phyloP scores from a whole-genome alignment of 1,140 invertebrate genomes.

The Calephelis nemesis region DNA sequence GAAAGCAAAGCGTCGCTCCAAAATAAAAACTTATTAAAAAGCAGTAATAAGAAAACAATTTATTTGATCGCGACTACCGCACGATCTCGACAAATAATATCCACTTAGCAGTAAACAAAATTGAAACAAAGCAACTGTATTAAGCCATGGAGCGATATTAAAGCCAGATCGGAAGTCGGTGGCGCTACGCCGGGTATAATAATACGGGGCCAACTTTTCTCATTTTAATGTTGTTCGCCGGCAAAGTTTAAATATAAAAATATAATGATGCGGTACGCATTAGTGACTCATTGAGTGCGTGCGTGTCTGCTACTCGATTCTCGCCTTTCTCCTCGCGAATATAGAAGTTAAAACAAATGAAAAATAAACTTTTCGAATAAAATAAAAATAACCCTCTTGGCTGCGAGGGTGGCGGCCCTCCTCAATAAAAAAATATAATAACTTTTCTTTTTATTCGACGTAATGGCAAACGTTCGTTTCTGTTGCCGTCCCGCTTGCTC shows the following conservation, averaged over 20 bases:
- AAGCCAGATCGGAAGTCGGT: constrained; percentile 51
- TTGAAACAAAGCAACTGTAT: constrained; percentile 51
- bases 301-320: constrained; percentile 55
- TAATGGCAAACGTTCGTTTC: constrained; percentile 72
- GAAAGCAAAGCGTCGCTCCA: not conserved
- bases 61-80: constrained; percentile 25
- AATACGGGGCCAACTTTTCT: constrained; percentile 71
- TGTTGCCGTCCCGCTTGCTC: constrained; percentile 60
- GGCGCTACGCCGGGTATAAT: constrained; percentile 50
- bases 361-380: constrained; percentile 77
- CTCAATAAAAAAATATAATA: constrained; percentile 78
- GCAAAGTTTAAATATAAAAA: constrained; percentile 77
- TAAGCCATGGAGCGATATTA: constrained; percentile 51
- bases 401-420: constrained; percentile 69
- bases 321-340: constrained; percentile 65
- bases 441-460: constrained; percentile 77
- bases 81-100: constrained; percentile 37
- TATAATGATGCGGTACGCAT: constrained; percentile 74
- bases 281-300: constrained; percentile 75
- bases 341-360: constrained; percentile 76
- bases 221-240: constrained; percentile 72
- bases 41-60: constrained; percentile 25
- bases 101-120: constrained; percentile 48
- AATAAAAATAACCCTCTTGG: constrained; percentile 77
- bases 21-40: constrained; percentile 17